Percentiles rank a stretch among this genome's conserved stretches.
Conservation (phyloP, 2,113 vertebrate genomes). For the Azemiops feae region DNA sequence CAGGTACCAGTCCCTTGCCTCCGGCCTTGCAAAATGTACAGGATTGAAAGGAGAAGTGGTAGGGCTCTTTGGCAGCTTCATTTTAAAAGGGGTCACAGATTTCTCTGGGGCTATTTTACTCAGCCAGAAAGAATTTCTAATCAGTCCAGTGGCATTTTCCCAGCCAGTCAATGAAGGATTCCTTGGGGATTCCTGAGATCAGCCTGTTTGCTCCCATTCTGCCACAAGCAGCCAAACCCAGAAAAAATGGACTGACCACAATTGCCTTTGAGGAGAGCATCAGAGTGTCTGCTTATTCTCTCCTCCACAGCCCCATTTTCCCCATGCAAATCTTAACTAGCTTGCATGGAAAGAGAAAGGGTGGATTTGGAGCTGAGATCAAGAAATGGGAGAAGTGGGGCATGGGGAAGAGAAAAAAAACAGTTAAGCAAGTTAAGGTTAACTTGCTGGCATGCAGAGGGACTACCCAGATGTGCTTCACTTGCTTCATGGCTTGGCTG, state of each 20-base stretch:
- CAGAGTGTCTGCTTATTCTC: neutral
- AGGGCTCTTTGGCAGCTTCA: neutral
- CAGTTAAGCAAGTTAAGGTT: no score
- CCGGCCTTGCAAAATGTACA: no score
- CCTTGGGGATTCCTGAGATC: neutral
- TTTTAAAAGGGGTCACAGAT: neutral
- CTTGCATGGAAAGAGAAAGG: no score
- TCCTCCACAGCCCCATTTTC: no score
- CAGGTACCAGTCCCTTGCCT: neutral
- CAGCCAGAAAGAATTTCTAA: neutral
- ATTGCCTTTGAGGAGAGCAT: neutral
- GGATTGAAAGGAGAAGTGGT: neutral
- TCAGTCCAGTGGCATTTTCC: neutral
- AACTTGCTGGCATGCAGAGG: no score
- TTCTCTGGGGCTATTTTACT: neutral
- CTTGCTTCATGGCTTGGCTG: no score
- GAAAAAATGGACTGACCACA: neutral
- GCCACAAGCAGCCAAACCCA: neutral
- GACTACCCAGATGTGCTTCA: no score
- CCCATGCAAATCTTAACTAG: no score
- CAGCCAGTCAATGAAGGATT: neutral
- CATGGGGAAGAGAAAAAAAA: no score
- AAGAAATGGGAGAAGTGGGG: no score
- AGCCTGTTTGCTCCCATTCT: neutral
- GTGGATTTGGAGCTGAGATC: no score